Conservation (phyloP, 2,113 vertebrate genomes). For the Eublepharis macularius region DNA sequence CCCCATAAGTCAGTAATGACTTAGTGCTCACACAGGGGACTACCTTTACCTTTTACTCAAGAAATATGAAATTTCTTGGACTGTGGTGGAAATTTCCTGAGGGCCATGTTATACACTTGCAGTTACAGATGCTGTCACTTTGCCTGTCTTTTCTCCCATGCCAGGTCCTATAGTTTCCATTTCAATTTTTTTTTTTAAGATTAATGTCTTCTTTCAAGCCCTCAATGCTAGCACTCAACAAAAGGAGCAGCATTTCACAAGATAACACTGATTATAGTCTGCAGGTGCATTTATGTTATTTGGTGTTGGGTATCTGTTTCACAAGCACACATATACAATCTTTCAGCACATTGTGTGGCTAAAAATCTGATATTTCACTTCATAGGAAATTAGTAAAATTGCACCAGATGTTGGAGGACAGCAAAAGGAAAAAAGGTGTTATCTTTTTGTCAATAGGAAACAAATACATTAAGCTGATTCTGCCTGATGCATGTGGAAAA, state of each 20-base stretch:
- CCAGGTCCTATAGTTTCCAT: background rate
- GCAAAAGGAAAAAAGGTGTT: background rate
- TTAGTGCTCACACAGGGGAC: no score
- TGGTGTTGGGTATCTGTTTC: background rate
- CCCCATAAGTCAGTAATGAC: no score
- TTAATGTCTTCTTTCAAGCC: background rate
- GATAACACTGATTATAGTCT: background rate
- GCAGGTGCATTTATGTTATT: background rate
- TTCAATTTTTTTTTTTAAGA: background rate
- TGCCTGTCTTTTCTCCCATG: background rate
- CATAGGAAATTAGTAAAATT: conserved; percentile 16
- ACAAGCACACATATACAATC: no score
- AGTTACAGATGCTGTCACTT: background rate
- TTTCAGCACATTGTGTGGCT: background rate
- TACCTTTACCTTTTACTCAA: no score
- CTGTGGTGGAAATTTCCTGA: background rate
- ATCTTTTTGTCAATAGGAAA: background rate
- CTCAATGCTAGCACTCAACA: background rate
- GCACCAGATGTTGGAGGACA: background rate
- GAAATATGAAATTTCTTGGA: background rate
- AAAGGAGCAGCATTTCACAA: background rate
- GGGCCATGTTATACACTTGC: background rate
- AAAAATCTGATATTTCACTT: conserved; percentile 10
- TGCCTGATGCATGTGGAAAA: background rate
- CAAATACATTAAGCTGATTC: background rate